Evolutionary conservation across 2,113 vertebrate species (phyloP).

Genomic region (Megaptera novaeangliae): DNA sequence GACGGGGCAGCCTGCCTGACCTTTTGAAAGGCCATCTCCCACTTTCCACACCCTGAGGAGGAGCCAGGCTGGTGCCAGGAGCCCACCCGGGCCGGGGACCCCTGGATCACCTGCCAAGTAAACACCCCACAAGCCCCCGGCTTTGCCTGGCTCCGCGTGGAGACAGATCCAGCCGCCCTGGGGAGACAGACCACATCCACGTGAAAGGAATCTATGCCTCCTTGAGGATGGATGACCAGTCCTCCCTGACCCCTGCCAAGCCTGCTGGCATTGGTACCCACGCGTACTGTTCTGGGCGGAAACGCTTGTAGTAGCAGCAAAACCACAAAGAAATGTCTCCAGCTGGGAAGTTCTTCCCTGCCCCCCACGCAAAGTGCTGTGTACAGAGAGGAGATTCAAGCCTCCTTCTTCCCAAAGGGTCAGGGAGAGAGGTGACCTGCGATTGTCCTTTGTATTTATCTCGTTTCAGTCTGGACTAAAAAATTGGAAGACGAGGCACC

Average conservation of each 20-base stretch:
- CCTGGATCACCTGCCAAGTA: background rate
- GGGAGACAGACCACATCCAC: background rate
- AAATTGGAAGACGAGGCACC: background rate
- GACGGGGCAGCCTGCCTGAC: constrained; percentile 46
- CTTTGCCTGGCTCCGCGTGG: background rate
- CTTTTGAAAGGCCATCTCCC: constrained; percentile 53
- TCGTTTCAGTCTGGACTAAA: background rate
- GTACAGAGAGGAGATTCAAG: fast-evolving
- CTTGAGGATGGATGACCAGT: fast-evolving
- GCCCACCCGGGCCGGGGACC: background rate
- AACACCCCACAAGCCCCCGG: background rate
- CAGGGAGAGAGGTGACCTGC: background rate
- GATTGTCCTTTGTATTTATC: fast-evolving
- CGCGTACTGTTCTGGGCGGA: fast-evolving
- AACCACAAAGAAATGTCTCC: background rate
- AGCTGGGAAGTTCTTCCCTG: fast-evolving
- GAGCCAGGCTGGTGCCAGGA: background rate
- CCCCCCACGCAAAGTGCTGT: fast-evolving
- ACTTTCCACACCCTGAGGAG: background rate
- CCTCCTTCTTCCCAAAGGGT: fast-evolving
- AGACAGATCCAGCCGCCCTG: background rate
- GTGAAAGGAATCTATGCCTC: fast-evolving
- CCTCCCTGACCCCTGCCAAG: background rate
- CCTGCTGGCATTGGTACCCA: background rate
- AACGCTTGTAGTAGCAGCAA: fast-evolving